These are phyloP conservation scores for Asteroscopus sphinx DNA, from an alignment of 2,888 invertebrate genomes.

Conservation along the genomic window DNA sequence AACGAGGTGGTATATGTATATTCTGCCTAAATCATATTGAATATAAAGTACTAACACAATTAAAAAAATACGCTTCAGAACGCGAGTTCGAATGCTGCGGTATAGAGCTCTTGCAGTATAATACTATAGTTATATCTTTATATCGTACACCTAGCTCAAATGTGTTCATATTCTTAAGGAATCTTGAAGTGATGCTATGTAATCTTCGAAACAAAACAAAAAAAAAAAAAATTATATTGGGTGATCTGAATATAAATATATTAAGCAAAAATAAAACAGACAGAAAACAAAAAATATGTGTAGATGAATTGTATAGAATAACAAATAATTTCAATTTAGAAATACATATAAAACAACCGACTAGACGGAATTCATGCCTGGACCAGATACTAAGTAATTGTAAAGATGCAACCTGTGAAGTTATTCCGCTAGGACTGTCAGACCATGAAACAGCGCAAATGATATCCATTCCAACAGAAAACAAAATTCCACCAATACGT, in stretches of 20 bases:
- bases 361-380: no score
- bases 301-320: no score
- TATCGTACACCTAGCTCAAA: constrained; percentile 4
- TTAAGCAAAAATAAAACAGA: no score
- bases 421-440: no score
- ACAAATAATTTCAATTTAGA: no score
- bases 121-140: background rate
- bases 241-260: background rate
- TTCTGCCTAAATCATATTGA: constrained; percentile 3
- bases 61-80: constrained; percentile 1
- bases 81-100: constrained; percentile 1
- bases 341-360: no score
- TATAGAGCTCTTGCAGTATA: constrained; percentile 1
- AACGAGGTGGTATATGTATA: constrained; percentile 3
- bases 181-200: background rate
- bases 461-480: no score
- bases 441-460: no score
- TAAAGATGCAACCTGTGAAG: no score
- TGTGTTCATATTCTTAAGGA: background rate
- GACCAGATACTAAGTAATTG: no score
- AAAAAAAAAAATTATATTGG: background rate
- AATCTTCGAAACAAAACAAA: background rate
- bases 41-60: constrained; percentile 1
- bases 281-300: no score
- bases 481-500: no score